Evolutionary conservation across 2,888 invertebrate species (phyloP).

Genomic region (Alitta virens): DNA sequence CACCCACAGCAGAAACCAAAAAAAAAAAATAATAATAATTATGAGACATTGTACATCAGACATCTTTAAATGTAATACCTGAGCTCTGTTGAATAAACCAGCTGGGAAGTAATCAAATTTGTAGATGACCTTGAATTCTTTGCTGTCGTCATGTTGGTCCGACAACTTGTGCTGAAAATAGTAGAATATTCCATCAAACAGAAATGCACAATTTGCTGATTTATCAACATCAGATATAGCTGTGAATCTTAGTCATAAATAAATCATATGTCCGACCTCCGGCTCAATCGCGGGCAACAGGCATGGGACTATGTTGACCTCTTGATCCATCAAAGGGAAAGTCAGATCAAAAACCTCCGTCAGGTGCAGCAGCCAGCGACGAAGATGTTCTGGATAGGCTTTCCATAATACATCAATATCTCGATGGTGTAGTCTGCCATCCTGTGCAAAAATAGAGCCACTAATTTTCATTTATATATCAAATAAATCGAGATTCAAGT

Average conservation of each 20-base stretch:
- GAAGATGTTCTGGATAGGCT: slow-evolving; percentile 42
- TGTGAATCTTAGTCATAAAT: too few species aligned
- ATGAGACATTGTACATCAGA: too few species aligned
- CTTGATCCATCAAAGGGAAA: slow-evolving; percentile 36
- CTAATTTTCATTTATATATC: too few species aligned
- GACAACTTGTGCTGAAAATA: slow-evolving; percentile 45
- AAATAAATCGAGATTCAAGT: too few species aligned
- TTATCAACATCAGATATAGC: too few species aligned
- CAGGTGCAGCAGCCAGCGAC: slow-evolving; percentile 50
- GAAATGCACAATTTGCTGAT: too few species aligned
- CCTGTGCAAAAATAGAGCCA: too few species aligned
- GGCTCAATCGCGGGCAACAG: slow-evolving; percentile 10
- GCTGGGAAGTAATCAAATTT: slow-evolving; percentile 54
- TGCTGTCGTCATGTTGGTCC: slow-evolving; percentile 23
- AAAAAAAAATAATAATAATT: not conserved
- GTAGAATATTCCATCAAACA: too few species aligned
- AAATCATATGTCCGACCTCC: not conserved
- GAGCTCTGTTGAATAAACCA: slow-evolving; percentile 56
- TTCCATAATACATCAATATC: slow-evolving; percentile 47
- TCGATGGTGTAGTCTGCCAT: slow-evolving; percentile 43
- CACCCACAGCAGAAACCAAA: not conserved
- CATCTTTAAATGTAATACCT: slow-evolving; percentile 46
- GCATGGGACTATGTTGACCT: slow-evolving; percentile 11
- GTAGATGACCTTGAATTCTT: slow-evolving; percentile 51
- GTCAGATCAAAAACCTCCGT: slow-evolving; percentile 56